Conservation (phyloP, 2,113 vertebrate genomes). For the Pluvialis apricaria region DNA sequence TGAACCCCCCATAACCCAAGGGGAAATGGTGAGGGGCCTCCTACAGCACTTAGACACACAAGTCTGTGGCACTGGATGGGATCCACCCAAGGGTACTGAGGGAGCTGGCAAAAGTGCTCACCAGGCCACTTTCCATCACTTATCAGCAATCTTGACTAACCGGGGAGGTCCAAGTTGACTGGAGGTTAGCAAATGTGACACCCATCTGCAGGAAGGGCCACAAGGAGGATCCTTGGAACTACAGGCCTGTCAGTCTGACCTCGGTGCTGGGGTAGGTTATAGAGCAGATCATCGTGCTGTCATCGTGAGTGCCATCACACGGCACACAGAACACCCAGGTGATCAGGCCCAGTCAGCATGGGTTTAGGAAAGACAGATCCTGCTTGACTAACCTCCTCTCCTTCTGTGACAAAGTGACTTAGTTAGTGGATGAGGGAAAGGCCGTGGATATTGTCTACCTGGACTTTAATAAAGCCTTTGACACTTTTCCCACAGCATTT, state of each 20-base stretch:
- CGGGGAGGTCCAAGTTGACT: background rate
- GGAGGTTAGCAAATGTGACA: background rate
- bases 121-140: background rate
- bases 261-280: fast-evolving
- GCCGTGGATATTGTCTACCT: background rate
- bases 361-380: background rate
- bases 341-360: background rate
- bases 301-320: background rate
- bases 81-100: background rate
- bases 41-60: background rate
- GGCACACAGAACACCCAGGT: background rate
- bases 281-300: no score
- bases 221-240: background rate
- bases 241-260: background rate
- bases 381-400: background rate
- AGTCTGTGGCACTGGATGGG: background rate
- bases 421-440: background rate
- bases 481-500: background rate
- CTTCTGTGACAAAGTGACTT: background rate
- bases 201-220: background rate
- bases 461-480: background rate
- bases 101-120: background rate
- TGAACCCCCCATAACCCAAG: background rate
- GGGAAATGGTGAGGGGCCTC: background rate
- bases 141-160: background rate